Conservation (phyloP, 2,797 vertebrate species). For the Gymnocypris eckloni region DNA sequence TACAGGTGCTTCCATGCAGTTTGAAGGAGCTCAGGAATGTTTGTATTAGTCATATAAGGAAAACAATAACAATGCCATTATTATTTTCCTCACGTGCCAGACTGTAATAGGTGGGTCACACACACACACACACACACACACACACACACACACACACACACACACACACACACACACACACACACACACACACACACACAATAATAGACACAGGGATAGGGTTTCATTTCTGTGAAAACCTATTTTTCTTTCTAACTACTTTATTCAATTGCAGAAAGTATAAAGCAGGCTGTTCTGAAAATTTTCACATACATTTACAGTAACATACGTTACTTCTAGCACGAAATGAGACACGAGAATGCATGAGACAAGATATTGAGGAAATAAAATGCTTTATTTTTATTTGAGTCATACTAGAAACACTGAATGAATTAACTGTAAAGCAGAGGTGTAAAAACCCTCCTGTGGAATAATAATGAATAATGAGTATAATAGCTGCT, state of each 20-base stretch:
- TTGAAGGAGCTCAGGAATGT: slow-evolving; percentile 32
- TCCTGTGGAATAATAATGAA: not conserved
- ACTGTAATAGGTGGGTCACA: not conserved
- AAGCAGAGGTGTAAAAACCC: not conserved
- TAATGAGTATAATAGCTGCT: not conserved
- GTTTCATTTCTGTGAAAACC: too few relatives aligned
- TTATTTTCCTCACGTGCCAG: not conserved
- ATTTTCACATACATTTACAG: not conserved
- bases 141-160: too few relatives aligned
- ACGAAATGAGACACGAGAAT: not conserved
- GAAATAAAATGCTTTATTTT: slow-evolving; percentile 14
- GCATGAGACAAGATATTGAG: not conserved
- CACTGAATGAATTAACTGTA: not conserved
- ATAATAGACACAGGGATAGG: not conserved
- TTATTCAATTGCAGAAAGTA: not conserved
- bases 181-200: too few relatives aligned
- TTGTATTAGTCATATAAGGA: slow-evolving; percentile 10
- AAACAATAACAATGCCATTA: not conserved
- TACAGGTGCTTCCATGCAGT: slow-evolving; percentile 66
- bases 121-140: too few relatives aligned
- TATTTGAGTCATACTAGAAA: slow-evolving; percentile 18
- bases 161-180: too few relatives aligned
- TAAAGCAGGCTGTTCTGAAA: not conserved
- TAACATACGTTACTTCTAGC: not conserved
- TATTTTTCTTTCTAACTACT: not conserved